Evolutionary conservation across 2,113 vertebrate genomes (phyloP).

Genomic region (Macrotus californicus): DNA sequence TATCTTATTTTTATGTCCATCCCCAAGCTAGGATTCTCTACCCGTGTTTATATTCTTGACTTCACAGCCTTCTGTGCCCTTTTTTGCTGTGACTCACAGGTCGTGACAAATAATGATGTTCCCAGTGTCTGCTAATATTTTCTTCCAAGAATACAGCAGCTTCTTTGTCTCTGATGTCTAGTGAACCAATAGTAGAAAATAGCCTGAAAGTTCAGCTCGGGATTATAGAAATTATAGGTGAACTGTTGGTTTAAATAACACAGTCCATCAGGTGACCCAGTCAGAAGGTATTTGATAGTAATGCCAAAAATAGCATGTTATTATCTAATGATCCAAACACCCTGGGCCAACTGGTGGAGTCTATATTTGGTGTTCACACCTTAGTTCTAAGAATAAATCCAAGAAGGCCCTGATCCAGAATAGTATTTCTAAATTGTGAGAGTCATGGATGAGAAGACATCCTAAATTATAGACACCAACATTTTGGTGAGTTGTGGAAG

Average conservation of each 20-base stretch:
- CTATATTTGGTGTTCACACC: background rate
- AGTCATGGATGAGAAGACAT: background rate
- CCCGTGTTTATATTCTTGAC: background rate
- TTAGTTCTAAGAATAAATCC: background rate
- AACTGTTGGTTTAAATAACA: background rate
- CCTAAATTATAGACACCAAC: background rate
- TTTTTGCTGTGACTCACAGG: background rate
- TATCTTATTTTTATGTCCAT: background rate
- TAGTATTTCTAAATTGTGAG: constrained; percentile 12
- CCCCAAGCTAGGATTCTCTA: background rate
- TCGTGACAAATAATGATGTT: background rate
- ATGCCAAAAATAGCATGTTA: background rate
- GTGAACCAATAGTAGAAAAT: background rate
- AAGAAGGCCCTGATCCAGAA: background rate
- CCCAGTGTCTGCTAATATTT: constrained; percentile 9
- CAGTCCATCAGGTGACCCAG: background rate
- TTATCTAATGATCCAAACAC: background rate
- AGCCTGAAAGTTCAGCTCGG: background rate
- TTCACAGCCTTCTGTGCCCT: background rate
- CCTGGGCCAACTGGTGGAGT: background rate
- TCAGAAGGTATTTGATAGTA: constrained; percentile 19
- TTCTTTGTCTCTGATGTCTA: constrained; percentile 4
- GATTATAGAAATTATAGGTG: background rate
- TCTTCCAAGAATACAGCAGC: constrained; percentile 4
- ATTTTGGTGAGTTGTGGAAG: background rate